These are phyloP conservation scores for Corapipo altera DNA, from an alignment of 2,113 vertebrate genomes.

Conservation along the genomic window DNA sequence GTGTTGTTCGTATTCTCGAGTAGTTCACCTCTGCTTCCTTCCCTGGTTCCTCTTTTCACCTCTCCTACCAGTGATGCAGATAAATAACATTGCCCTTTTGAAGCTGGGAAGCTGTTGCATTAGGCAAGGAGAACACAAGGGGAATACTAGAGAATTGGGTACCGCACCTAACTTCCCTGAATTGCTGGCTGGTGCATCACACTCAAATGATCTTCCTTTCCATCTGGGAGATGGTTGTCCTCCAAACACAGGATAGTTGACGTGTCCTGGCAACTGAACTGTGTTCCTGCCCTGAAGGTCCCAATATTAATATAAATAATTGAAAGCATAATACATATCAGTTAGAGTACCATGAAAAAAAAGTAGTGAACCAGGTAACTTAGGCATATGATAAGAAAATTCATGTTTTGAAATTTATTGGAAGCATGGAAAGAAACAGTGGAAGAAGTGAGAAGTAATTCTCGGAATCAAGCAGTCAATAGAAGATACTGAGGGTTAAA, in stretches of 20 bases:
- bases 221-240: not conserved
- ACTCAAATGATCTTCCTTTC: not conserved
- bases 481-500: not conserved
- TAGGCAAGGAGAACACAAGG: not conserved
- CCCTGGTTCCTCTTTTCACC: not conserved
- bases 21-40: not conserved
- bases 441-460: not conserved
- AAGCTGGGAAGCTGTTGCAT: not conserved
- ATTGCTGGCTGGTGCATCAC: not conserved
- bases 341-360: not conserved
- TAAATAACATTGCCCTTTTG: constrained; percentile 24
- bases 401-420: not conserved
- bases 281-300: not conserved
- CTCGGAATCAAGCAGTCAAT: not conserved
- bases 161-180: not conserved
- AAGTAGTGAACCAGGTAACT: not conserved
- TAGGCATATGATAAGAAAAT: not conserved
- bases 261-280: not conserved
- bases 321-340: not conserved
- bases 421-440: not conserved
- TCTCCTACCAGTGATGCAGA: constrained; percentile 1
- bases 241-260: not conserved
- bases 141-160: not conserved
- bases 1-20: not conserved
- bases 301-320: not conserved